Base-by-base conservation (phyloP, 1,140 invertebrate species). In the Drosophila setifemur region DNA sequence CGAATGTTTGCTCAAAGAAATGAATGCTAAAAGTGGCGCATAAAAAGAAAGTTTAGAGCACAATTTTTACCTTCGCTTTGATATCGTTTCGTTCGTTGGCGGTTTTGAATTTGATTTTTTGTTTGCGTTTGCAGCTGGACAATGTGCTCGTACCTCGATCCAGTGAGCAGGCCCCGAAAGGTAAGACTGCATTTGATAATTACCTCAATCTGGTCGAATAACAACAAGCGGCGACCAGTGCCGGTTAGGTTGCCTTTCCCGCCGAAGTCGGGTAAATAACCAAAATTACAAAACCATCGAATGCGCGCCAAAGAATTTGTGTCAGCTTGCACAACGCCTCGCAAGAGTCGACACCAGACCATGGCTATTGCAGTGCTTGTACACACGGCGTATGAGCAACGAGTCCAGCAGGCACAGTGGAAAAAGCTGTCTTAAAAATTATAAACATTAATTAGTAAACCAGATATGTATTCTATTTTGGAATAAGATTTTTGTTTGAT, bases 1-100 rank as follows among this genome's bases (percentile, higher is more conserved):
- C 75, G 57, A 81, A 86, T 73, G 82, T 72, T 72, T 68, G 71
- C 12, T 25, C 58, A 76, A 71, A 71, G 79, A 48, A 83, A 77
- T 69, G 78, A 49, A 60, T 60, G 81, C 71, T 75, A 63, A 86
- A 81, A 81, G 75, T 81, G 81, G 53, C 81, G 70, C 75, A 83
- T 71, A 74, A 83, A 83, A 83, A 86, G 79, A 83, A 83, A 83
- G 79, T 83, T 83, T 66, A 16, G 49, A 63, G 60, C 74, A 69
- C 48, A 64, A 37, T 73, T 42, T 44, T 68, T 75, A 19, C 28
- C 26, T 26, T 23, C 31, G 58, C 18, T 37, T 76, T 68, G 40
- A 54, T 40, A 58, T 71, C 54, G 48, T 70, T 40, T 73, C 60
- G 28, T 40, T 73, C 60, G 28, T 48, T 53, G 72, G 61, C 47